Evolutionary conservation across 1,140 invertebrate species (phyloP).

Genomic region (Drosophila guanche): DNA sequence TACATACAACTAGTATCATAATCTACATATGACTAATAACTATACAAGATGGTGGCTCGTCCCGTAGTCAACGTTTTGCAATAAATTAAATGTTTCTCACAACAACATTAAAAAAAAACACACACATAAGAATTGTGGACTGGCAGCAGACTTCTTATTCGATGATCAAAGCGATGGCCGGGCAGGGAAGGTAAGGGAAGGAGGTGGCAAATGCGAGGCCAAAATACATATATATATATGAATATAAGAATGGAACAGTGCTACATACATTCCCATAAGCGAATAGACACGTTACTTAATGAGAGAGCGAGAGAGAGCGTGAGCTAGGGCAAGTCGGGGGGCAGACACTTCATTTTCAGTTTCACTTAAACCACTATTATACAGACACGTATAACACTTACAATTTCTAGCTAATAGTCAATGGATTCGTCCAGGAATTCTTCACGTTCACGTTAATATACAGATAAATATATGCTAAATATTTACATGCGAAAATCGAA

Average conservation of each 20-base stretch:
- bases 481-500: conserved; percentile 51
- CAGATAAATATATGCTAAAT: conserved; percentile 21
- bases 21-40: conserved; percentile 13
- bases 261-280: too few relatives aligned
- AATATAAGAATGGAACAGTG: too few relatives aligned
- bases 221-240: too few relatives aligned
- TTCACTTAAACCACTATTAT: too few relatives aligned
- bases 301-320: too few relatives aligned
- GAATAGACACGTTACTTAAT: too few relatives aligned
- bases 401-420: too few relatives aligned
- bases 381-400: too few relatives aligned
- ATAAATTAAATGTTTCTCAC: conserved; percentile 39
- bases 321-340: too few relatives aligned
- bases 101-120: background rate
- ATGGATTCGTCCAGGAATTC: conserved; percentile 8
- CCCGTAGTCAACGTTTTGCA: conserved; percentile 9
- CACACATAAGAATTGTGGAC: conserved; percentile 26
- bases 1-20: conserved; percentile 11
- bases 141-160: conserved; percentile 65
- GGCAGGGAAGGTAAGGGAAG: too few relatives aligned
- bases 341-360: too few relatives aligned
- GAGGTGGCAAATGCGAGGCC: conserved; percentile 13
- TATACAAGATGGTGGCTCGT: conserved; percentile 10
- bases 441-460: background rate
- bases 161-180: conserved; percentile 29